These are phyloP conservation scores for Platypus cylindrus DNA, from an alignment of 2,888 invertebrate species.

Conservation along the genomic window DNA sequence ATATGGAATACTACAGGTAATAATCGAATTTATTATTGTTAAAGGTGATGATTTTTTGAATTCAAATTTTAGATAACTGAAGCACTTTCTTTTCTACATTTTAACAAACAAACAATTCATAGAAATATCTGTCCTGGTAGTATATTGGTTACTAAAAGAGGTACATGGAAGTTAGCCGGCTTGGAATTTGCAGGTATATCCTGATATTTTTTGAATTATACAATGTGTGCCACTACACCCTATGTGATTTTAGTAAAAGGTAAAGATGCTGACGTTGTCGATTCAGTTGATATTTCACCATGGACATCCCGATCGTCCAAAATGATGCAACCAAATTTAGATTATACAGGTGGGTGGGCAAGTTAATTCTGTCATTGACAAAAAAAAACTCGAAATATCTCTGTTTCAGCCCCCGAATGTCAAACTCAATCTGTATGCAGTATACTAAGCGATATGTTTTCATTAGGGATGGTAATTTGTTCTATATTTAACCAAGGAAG, in stretches of 20 bases:
- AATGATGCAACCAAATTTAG: slow-evolving; percentile 88
- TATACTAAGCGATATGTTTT: slow-evolving; percentile 91
- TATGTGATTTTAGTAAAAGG: slow-evolving; percentile 50
- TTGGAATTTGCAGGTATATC: slow-evolving; percentile 77
- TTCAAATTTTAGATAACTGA: slow-evolving; percentile 71
- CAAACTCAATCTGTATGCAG: slow-evolving; percentile 73
- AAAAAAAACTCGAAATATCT: slow-evolving; percentile 3
- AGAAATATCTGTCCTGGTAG: slow-evolving; percentile 90
- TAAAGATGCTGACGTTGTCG: slow-evolving; percentile 54
- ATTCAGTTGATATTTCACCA: slow-evolving; percentile 63
- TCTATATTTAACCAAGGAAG: slow-evolving; percentile 85
- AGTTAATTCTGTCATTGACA: background rate
- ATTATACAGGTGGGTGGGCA: slow-evolving; percentile 63
- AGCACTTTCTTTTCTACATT: slow-evolving; percentile 85
- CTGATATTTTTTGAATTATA: background rate
- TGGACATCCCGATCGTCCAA: slow-evolving; percentile 88
- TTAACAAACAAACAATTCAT: slow-evolving; percentile 76
- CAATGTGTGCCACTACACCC: background rate
- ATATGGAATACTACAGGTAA: slow-evolving; percentile 87
- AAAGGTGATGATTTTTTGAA: background rate
- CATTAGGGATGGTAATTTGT: slow-evolving; percentile 87
- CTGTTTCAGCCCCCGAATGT: slow-evolving; percentile 75
- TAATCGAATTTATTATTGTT: background rate
- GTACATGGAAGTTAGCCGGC: slow-evolving; percentile 94
- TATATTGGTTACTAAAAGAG: slow-evolving; percentile 80